Percentiles rank a stretch among this genome's conserved stretches.
These are phyloP conservation scores for Chanos chanos DNA, from an alignment of 2,797 vertebrate species.

Conservation along the genomic window DNA sequence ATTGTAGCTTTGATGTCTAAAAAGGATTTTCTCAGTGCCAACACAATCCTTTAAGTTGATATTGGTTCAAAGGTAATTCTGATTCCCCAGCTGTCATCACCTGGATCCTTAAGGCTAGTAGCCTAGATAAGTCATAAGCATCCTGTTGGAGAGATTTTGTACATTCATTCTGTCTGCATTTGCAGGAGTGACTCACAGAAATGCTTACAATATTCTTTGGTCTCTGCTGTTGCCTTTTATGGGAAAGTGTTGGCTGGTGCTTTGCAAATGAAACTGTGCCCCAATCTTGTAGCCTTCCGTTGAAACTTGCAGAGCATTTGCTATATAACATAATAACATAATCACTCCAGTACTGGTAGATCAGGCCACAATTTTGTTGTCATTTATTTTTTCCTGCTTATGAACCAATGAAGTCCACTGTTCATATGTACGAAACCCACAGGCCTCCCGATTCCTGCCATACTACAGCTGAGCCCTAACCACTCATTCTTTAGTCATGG, in stretches of 20 bases:
- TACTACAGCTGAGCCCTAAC: constrained; percentile 38
- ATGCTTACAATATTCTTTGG: constrained; percentile 34
- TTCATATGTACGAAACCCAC: not conserved
- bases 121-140: no score
- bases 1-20: no score
- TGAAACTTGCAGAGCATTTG: no score
- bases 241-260: constrained; percentile 73
- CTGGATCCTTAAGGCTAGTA: not conserved
- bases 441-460: not conserved
- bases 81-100: not conserved
- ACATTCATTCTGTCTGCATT: not conserved
- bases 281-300: no score
- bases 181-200: constrained; percentile 15
- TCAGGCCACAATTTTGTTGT: no score
- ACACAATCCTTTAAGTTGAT: no score
- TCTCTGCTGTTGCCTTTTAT: constrained; percentile 79
- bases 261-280: not conserved
- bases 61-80: no score
- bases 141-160: not conserved
- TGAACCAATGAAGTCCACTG: no score
- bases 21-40: no score
- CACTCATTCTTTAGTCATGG: constrained; percentile 12
- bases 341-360: no score
- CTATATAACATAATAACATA: no score
- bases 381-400: constrained; percentile 23